phyloP scores from a whole-genome alignment of 2,113 vertebrate species.

The Crotalus horridus region DNA sequence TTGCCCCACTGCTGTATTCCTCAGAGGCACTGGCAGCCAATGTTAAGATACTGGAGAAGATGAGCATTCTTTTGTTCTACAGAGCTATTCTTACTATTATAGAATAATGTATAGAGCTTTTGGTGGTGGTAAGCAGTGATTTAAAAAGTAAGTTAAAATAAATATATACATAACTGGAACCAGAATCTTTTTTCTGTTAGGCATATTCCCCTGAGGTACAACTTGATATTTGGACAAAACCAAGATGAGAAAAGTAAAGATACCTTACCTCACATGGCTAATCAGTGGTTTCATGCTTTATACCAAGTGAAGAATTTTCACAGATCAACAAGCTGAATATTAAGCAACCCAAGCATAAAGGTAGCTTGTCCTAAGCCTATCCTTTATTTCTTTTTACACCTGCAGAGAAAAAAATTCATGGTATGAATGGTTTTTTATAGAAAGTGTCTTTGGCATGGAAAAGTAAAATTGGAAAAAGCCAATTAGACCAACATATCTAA shows the following conservation, averaged over 20 bases:
- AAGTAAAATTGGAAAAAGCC: neutral
- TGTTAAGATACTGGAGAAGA: neutral
- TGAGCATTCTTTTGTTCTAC: neutral
- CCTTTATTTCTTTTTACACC: neutral
- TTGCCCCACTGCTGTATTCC: neutral
- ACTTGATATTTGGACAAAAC: neutral
- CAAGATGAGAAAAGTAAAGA: neutral
- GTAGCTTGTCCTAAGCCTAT: neutral
- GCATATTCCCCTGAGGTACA: neutral
- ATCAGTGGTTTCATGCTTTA: neutral
- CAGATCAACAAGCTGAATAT: neutral
- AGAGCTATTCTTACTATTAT: neutral
- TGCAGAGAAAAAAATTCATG: neutral
- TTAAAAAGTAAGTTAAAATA: neutral
- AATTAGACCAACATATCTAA: neutral
- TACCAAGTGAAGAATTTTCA: neutral
- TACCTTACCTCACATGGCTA: neutral
- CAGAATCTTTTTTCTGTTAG: neutral
- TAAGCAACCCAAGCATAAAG: neutral
- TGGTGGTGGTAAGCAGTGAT: neutral
- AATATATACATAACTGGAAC: neutral
- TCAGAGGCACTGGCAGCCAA: neutral
- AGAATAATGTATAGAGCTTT: neutral
- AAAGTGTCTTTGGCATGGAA: neutral
- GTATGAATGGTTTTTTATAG: neutral